Evolutionary conservation across 2,113 vertebrate species (phyloP), one percentile per base, ranked within the genome.

Genomic region (Coregonus clupeaformis): DNA sequence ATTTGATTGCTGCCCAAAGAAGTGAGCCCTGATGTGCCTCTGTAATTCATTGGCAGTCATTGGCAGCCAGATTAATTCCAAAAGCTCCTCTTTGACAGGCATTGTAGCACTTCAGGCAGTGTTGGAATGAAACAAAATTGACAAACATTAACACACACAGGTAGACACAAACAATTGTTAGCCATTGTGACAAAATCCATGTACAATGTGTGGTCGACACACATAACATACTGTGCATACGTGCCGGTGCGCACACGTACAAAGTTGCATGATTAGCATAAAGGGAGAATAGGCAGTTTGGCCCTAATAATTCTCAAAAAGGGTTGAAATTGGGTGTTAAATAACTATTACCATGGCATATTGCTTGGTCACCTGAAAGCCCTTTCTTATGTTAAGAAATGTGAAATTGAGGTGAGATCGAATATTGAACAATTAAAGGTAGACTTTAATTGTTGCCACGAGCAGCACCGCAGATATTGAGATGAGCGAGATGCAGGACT

Each of bases 41-140:
- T 42, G 68, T 62, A 77, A 66, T 59, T 59, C 76, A 20, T 59
- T 72, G 32, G 32, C 1, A 25, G 67, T 47, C 67, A 62, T 47
- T 73, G 65, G n/a, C n/a, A 68, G 75, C 72, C 57, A 24, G 70
- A 76, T 78, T 69, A 1, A 78, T 77, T 67, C 36, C 65, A 72
- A 72, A 80, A 74, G 71, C 47, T 72, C 63, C 63, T 80, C 27
- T 77, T 42, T 60, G 7, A 16, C 52, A 60, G 18, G 57, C n/a
- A 60, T 20, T 60, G 57, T 22, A 60, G n/a, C n/a, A 9, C n/a
- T 60, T 60, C 57, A 22, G 25, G 75, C 73, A 76, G 24, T 78
- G 71, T 22, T 79, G 42, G 63, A 77, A 76, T 25, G 71, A 60
- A 63, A 60, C 71, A 45, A 5, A 16, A 71, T 49, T 2, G 9